Conservation (phyloP, 2,113 vertebrate genomes). For the Tyto alba region DNA sequence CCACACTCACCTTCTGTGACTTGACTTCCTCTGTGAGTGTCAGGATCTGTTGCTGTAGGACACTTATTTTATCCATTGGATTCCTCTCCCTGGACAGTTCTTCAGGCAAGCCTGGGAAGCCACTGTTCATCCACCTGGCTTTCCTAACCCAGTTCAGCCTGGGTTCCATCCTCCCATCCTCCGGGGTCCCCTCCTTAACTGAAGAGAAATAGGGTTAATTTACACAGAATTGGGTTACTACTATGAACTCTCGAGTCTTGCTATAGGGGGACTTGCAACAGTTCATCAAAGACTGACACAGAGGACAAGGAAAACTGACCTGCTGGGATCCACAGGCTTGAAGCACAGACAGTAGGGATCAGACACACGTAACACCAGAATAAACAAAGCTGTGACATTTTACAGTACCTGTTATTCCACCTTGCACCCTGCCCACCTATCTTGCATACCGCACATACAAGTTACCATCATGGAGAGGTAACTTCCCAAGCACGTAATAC, state of each 20-base stretch:
- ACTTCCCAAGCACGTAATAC: neutral
- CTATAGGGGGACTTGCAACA: neutral
- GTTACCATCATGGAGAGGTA: neutral
- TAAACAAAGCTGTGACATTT: neutral
- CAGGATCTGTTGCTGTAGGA: constrained; percentile 80
- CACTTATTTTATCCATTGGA: constrained; percentile 58
- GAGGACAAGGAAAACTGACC: neutral
- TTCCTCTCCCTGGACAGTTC: constrained; percentile 46
- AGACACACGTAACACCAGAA: neutral
- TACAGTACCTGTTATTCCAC: neutral
- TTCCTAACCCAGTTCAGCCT: constrained; percentile 56
- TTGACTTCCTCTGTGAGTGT: constrained; percentile 82
- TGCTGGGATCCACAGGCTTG: neutral
- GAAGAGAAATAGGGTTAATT: neutral
- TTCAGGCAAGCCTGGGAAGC: constrained; percentile 63
- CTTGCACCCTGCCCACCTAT: neutral
- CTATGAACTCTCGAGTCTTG: neutral
- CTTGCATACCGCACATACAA: neutral
- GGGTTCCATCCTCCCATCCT: constrained; percentile 20
- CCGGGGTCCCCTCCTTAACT: constrained; percentile 13
- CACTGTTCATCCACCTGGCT: constrained; percentile 64
- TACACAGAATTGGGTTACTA: neutral
- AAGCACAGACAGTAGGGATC: neutral
- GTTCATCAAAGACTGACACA: neutral
- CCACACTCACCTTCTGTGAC: constrained; percentile 84